Evolutionary conservation across 2,888 invertebrate species (phyloP).

Genomic region (Melanophora roralis): DNA sequence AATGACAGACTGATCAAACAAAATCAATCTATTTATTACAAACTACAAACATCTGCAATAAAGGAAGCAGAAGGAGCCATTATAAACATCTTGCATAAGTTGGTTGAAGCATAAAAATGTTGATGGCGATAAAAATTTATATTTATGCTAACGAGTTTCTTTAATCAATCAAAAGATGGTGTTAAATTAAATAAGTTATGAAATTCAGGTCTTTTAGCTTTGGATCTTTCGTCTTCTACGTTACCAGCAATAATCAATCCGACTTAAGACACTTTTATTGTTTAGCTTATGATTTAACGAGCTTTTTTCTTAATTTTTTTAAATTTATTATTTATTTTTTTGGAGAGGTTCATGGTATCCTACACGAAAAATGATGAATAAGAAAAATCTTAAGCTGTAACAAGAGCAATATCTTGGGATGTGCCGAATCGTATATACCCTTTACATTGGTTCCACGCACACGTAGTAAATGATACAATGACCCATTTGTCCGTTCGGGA

Average conservation of each 20-base stretch:
- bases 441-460: no score
- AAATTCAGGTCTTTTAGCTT: conserved; percentile 25
- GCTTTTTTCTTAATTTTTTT: neutral
- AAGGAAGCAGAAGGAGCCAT: conserved; percentile 3
- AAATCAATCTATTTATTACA: neutral
- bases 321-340: neutral
- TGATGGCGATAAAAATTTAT: conserved; percentile 15
- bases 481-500: no score
- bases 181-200: conserved; percentile 23
- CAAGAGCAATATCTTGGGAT: no score
- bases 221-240: neutral
- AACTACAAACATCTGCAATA: neutral
- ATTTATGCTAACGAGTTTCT: neutral
- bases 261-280: neutral
- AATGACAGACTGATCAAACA: neutral
- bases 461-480: no score
- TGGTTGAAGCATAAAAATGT: neutral
- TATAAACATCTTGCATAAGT: conserved; percentile 30
- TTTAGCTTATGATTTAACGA: neutral
- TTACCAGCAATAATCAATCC: neutral
- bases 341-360: no score
- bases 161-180: conserved; percentile 16
- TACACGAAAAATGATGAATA: no score
- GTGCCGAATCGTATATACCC: no score
- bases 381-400: no score